Evolutionary conservation across 1,140 invertebrate species (phyloP), one percentile per base, ranked within the genome.

Genomic region (Microplitis mediator): DNA sequence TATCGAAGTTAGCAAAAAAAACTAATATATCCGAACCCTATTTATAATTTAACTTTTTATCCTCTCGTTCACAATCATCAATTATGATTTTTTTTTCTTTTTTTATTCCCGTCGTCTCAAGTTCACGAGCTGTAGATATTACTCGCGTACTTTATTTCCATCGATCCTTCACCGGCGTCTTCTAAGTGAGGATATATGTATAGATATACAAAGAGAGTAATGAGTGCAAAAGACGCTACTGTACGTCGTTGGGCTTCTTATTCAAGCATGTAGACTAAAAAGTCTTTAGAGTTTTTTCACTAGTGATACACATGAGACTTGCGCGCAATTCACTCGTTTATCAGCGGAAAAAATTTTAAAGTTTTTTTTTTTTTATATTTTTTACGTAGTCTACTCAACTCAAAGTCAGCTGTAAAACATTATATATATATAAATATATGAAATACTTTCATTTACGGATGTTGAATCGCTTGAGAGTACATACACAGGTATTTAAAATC

Each of bases 231-330:
- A 62, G 60, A 31, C 32, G 14, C 8, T 62, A 39, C 60, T 35
- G 36, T 62, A 62, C 60, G 34, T 32, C 52, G n/a, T 23, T 16
- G 34, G 14, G 11, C 34, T 39, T 31, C 60, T 62, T 62, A 62
- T 62, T 62, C 32, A 62, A 35, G 60, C 60, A 62, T 62, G 60
- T 34, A 62, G 60, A 35, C 35, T 62, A 31, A 39, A 62, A 62
- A 62, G 60, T 62, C 60, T 62, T 62, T 34, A 31, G 34, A 62
- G 60, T 32, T 62, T 39, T 14, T 62, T 13, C n/a, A 36, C 13
- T 62, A 31, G n/a, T 36, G 32, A 62, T 39, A 62, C 60, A 62
- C 60, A 32, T 45, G 23, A 23, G 32, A 62, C 14, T 36, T 34
- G 13, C 31, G 60, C 60, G 35, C 60, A 62, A 35, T 62, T 62